Percentiles rank a stretch among this genome's conserved stretches.
Conservation (phyloP, 2,113 vertebrate species). For the Macquaria australasica region DNA sequence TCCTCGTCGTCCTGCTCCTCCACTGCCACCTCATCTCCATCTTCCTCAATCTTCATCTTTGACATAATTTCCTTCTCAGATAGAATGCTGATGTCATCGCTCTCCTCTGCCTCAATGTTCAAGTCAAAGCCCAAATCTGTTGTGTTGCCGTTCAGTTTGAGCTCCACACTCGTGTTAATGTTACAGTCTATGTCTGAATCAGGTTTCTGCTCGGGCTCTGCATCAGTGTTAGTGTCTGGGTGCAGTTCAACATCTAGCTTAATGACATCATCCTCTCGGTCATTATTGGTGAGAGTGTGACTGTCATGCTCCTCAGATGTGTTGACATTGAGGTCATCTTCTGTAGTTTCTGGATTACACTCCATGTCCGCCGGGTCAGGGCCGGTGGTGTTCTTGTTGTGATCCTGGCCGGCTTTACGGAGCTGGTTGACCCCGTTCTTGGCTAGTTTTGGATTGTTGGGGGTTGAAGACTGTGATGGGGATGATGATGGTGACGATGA, state of each 20-base stretch:
- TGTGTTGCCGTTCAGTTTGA: conserved; percentile 60
- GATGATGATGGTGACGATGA: conserved; percentile 67
- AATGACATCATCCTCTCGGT: conserved; percentile 66
- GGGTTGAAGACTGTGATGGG: conserved; percentile 57
- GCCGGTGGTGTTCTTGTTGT: conserved; percentile 90
- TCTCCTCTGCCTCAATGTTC: conserved; percentile 72
- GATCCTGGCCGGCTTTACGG: conserved; percentile 95
- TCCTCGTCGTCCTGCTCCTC: conserved; percentile 63
- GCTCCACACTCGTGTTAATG: conserved; percentile 47
- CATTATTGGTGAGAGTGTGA: conserved; percentile 71
- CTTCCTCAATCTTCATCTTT: conserved; percentile 73
- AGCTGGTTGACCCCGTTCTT: conserved; percentile 98
- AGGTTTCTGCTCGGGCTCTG: conserved; percentile 43
- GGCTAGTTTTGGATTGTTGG: conserved; percentile 93
- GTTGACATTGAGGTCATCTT: conserved; percentile 80
- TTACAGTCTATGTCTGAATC: conserved; percentile 60
- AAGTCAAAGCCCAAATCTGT: conserved; percentile 52
- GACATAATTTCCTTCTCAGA: conserved; percentile 76
- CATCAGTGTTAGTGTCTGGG: conserved; percentile 23
- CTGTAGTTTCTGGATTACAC: conserved; percentile 60
- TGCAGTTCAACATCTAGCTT: conserved; percentile 46
- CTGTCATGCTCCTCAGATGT: conserved; percentile 53
- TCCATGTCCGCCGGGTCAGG: conserved; percentile 74
- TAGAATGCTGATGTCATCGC: conserved; percentile 79
- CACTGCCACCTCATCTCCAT: conserved; percentile 43